Conservation (phyloP, 2,113 vertebrate species). For the Spermophilus dauricus region DNA sequence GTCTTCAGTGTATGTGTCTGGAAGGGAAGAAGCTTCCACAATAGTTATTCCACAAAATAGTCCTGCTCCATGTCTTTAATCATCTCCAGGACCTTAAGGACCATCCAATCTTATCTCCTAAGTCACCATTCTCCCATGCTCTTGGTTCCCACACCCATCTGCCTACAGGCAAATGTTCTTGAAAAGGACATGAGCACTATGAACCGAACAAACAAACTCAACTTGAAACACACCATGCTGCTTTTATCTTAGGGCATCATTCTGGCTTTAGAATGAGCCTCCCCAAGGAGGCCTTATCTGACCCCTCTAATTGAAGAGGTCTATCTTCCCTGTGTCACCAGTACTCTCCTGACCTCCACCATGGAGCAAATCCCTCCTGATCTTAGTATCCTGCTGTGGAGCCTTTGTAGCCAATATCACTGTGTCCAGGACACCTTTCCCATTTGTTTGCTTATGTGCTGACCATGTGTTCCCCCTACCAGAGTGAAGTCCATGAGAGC, state of each 20-base stretch:
- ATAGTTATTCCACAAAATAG: neutral
- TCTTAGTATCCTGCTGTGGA: neutral
- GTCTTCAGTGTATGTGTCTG: rapidly evolving
- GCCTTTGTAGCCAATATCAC: neutral
- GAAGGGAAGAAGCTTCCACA: neutral
- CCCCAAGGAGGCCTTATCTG: neutral
- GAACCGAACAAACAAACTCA: neutral
- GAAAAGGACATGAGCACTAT: neutral
- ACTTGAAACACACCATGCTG: neutral
- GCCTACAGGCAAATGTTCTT: neutral
- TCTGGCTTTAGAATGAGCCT: neutral
- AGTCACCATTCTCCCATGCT: neutral
- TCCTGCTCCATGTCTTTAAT: neutral
- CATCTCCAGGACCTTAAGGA: neutral
- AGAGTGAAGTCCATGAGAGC: neutral
- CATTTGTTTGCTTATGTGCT: neutral
- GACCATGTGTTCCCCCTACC: neutral
- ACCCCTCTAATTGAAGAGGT: neutral
- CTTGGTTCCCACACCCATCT: neutral
- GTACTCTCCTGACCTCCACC: too few relatives aligned
- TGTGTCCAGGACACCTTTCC: neutral
- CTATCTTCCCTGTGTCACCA: neutral
- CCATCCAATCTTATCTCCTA: neutral
- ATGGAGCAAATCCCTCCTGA: neutral
- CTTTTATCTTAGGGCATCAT: neutral